Conservation (phyloP, 1,140 invertebrate species). For the Heliconius hermathena region DNA sequence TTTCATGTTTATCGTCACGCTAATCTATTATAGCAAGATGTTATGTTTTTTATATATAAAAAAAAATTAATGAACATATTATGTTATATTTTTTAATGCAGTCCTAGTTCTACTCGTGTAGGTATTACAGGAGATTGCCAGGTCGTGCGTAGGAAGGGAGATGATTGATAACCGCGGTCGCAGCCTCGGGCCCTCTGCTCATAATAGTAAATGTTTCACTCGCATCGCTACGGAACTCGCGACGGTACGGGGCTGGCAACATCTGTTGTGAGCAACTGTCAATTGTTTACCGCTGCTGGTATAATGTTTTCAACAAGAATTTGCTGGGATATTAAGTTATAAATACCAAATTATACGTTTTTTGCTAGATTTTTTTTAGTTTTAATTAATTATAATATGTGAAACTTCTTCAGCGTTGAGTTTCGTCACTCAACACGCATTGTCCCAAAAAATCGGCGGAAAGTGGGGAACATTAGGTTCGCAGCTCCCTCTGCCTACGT, state of each 20-base stretch:
- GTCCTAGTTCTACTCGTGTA: not conserved
- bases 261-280: constrained; percentile 19
- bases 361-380: too few relatives aligned
- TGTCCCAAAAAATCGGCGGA: too few relatives aligned
- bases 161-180: constrained; percentile 42
- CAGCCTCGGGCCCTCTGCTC: constrained; percentile 21
- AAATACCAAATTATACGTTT: not conserved
- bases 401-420: not conserved
- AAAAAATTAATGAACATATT: not conserved
- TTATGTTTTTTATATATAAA: not conserved
- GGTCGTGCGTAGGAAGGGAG: constrained; percentile 30
- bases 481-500: too few relatives aligned
- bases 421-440: too few relatives aligned
- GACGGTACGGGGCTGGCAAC: constrained; percentile 2
- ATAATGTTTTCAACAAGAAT: not conserved
- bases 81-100: constrained; percentile 13
- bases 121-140: constrained; percentile 21
- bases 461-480: too few relatives aligned
- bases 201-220: constrained; percentile 41
- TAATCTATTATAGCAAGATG: not conserved
- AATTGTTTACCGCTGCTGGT: constrained; percentile 12
- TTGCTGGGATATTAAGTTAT: not conserved
- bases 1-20: not conserved
- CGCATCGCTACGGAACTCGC: constrained; percentile 20
- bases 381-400: not conserved